phyloP scores from a whole-genome alignment of 2,888 invertebrate species.

The Drosophila crucigera region DNA sequence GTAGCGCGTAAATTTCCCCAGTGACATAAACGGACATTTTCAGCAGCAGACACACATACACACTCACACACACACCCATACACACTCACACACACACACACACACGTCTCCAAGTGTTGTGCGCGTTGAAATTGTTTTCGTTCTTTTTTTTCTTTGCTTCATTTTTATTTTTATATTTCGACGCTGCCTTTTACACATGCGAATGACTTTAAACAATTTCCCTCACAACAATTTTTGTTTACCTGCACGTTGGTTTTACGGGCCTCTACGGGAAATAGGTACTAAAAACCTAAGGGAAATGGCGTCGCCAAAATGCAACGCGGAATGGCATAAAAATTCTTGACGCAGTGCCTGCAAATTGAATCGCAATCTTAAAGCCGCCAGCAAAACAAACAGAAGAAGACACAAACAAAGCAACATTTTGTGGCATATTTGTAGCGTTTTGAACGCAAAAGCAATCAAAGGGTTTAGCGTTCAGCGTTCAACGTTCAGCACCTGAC shows the following conservation, averaged over 20 bases:
- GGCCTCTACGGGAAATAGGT: constrained; percentile 60
- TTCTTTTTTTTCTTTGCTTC: neutral
- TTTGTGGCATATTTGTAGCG: neutral
- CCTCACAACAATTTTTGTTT: constrained; percentile 48
- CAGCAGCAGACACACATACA: constrained; percentile 21
- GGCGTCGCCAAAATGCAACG: constrained; percentile 60
- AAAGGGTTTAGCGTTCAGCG: constrained; percentile 28
- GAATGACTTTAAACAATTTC: constrained; percentile 73
- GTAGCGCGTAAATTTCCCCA: constrained; percentile 69
- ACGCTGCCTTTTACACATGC: constrained; percentile 60
- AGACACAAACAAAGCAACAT: neutral
- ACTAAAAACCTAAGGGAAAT: constrained; percentile 64
- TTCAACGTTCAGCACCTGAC: constrained; percentile 12
- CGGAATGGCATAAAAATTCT: constrained; percentile 52
- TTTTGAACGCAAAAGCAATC: constrained; percentile 23
- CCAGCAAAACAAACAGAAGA: neutral
- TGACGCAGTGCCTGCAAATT: constrained; percentile 68
- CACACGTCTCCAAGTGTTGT: constrained; percentile 40
- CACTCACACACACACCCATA: constrained; percentile 6
- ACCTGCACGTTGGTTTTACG: constrained; percentile 43
- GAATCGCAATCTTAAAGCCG: constrained; percentile 53
- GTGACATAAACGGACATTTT: constrained; percentile 67
- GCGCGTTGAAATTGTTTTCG: constrained; percentile 45
- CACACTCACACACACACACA: neutral
- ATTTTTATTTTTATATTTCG: constrained; percentile 27